Evolutionary conservation across 1,140 invertebrate genomes (phyloP), one percentile per base, ranked within the genome.

Genomic region (Anadara kagoshimensis): DNA sequence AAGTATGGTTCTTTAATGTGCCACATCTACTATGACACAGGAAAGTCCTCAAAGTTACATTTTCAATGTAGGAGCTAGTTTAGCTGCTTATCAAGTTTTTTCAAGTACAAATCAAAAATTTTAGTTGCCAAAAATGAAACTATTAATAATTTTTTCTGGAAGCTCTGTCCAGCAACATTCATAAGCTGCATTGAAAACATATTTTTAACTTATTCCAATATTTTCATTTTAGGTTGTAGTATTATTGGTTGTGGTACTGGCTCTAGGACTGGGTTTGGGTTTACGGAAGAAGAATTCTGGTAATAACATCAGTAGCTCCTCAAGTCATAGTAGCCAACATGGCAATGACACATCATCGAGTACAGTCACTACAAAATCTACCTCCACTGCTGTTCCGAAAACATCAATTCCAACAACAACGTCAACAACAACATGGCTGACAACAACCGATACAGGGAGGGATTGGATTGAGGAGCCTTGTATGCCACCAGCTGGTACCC

Each of bases 211-310:
- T 7, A 36, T 36, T 36, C 29, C 7, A 36, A 36, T 36, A 36
- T 36, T 5, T 56, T 56, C 8, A 22, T 69, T 61, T 49, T 43
- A 69, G 68, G 16, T 62, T 14, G 45, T 62, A 43, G 5, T 69
- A 41, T 22, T 49, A 22, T 14, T 71, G 3, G 51, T 63, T 11
- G 41, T 71, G n/a, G 56, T 53, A 26, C 54, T 76, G 14, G 68
- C 47, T 36, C 24, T 76, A 29, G 68, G 63, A 7, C 47, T 76
- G 41, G 68, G 45, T 18, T 16, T 69, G 20, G 68, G 54, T 49
- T 47, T 69, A 10, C 20, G 29, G 5, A 69, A 59, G 22, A 62
- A 54, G 18, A 54, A 66, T 12, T 18, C 41, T 20, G 53, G 29
- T 18, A 36, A 22, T 22, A 49, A 54, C 11, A 20, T 41, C 5